Conservation (phyloP, 2,888 invertebrate genomes). For the Limnephilus marmoratus region DNA sequence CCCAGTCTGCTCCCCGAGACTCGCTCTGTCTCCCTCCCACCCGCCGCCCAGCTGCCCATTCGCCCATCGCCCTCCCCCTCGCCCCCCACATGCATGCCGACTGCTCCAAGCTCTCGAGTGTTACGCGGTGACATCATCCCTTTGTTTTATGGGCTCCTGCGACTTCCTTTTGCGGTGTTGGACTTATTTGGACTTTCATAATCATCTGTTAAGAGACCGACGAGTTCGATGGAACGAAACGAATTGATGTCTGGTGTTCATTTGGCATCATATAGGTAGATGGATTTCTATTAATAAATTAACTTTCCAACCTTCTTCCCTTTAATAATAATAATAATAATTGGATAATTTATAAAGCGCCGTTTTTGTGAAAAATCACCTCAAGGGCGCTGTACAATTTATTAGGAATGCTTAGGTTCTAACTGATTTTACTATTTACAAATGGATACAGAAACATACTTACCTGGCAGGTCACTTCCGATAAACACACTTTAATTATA, state of each 20-base stretch:
- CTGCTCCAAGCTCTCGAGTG: background rate
- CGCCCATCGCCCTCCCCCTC: background rate
- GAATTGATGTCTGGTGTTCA: background rate
- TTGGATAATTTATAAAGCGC: too few relatives aligned
- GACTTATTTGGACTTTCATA: background rate
- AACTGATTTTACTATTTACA: too few relatives aligned
- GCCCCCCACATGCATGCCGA: background rate
- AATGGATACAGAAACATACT: too few relatives aligned
- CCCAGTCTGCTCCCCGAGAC: slow-evolving; percentile 32
- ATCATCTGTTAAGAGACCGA: background rate
- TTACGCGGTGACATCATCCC: slow-evolving; percentile 14
- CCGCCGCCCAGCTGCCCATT: background rate
- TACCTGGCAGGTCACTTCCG: too few relatives aligned
- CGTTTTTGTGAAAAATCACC: too few relatives aligned
- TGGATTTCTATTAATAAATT: background rate
- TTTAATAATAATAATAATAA: too few relatives aligned
- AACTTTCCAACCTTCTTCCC: background rate
- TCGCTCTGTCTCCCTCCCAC: background rate
- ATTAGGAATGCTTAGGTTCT: too few relatives aligned
- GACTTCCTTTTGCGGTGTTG: background rate
- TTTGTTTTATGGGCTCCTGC: background rate
- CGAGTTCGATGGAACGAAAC: background rate
- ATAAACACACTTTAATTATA: too few relatives aligned
- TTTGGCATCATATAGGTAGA: background rate
- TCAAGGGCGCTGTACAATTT: too few relatives aligned